Percentiles rank a stretch among this genome's conserved stretches.
These are phyloP conservation scores for Alethe diademata DNA, from an alignment of 2,113 vertebrate genomes.

Conservation along the genomic window DNA sequence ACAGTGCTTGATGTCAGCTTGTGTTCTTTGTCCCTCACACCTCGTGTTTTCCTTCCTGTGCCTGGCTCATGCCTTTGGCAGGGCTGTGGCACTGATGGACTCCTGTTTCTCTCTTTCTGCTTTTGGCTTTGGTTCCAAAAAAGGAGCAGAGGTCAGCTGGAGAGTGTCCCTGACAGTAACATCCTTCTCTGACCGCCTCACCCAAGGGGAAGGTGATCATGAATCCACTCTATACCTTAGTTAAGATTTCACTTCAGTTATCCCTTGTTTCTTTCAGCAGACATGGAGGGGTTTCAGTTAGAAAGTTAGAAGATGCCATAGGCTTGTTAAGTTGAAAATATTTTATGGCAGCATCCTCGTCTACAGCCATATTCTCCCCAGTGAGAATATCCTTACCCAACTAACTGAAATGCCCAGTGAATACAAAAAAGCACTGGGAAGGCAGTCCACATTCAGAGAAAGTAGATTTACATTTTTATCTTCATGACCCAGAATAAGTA, in stretches of 20 bases:
- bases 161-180: background rate
- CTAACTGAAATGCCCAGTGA: background rate
- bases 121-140: background rate
- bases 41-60: background rate
- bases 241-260: background rate
- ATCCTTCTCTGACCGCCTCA: background rate
- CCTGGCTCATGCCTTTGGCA: background rate
- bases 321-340: background rate
- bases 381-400: background rate
- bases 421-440: background rate
- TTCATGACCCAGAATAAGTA: background rate
- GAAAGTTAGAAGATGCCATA: background rate
- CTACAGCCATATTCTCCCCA: background rate
- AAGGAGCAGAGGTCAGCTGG: background rate
- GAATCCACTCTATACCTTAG: background rate
- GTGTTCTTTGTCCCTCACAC: background rate
- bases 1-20: accelerated
- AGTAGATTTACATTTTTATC: background rate
- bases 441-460: background rate
- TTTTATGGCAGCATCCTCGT: background rate
- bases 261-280: background rate
- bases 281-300: background rate
- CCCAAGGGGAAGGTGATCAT: background rate
- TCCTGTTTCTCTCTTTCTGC: background rate
- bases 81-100: background rate